A percentile compares a stretch with the other conserved stretches of the same genome.
Evolutionary conservation across 2,888 invertebrate species (phyloP).

Genomic region (Anthrax anthrax): DNA sequence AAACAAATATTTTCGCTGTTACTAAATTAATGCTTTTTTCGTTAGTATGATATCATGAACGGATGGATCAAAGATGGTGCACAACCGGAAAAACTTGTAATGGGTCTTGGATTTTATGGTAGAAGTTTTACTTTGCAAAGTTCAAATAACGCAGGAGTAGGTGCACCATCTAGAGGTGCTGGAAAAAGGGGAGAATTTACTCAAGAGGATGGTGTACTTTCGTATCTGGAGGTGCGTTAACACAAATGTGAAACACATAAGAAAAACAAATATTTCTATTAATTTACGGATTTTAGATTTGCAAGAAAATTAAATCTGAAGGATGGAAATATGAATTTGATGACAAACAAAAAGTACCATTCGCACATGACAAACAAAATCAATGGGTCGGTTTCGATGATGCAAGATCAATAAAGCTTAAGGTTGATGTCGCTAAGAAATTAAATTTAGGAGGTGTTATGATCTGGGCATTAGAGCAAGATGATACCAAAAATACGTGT

Average conservation of each 20-base stretch:
- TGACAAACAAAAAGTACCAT: conserved; percentile 25
- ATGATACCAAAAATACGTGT: conserved; percentile 29
- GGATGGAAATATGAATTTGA: conserved; percentile 25
- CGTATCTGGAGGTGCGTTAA: conserved; percentile 38
- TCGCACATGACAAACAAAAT: conserved; percentile 22
- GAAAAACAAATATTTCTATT: not conserved
- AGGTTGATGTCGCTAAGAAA: conserved; percentile 27
- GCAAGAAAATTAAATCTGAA: conserved; percentile 26
- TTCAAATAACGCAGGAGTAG: conserved; percentile 27
- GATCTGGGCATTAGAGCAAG: conserved; percentile 47
- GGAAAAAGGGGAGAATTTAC: conserved; percentile 39
- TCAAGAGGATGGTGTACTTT: conserved; percentile 35
- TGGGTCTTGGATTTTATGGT: conserved; percentile 34
- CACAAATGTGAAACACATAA: not conserved
- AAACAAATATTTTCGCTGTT: not conserved
- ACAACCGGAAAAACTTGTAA: conserved; percentile 24
- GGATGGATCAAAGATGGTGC: conserved; percentile 20
- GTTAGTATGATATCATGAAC: not conserved
- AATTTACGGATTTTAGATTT: conserved; percentile 19
- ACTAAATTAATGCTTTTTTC: not conserved
- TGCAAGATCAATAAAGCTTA: conserved; percentile 21
- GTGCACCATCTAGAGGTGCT: conserved; percentile 33
- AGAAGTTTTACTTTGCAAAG: conserved; percentile 30
- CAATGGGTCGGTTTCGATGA: conserved; percentile 35
- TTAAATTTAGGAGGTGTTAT: conserved; percentile 40